These are phyloP conservation scores for Corticium candelabrum DNA, from an alignment of 37 sponge, comb jelly and placozoan genomes.

Conservation along the genomic window DNA sequence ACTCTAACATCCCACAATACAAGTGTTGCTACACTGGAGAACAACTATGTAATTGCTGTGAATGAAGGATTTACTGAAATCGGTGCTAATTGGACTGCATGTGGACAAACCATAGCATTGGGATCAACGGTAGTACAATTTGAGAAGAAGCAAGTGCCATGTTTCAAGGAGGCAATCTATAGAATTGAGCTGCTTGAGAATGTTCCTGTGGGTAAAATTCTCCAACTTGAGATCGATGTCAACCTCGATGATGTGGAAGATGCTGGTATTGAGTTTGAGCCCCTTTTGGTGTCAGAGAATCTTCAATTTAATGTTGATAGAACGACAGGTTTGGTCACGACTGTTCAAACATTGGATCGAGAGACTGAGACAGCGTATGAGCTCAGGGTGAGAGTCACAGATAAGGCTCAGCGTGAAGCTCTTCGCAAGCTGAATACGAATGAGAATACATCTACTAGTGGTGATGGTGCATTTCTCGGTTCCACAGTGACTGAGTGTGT, in stretches of 20 bases:
- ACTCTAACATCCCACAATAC: neutral
- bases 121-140: neutral
- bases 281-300: neutral
- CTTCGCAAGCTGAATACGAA: neutral
- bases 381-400: neutral
- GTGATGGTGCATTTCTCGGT: neutral
- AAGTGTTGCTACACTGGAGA: neutral
- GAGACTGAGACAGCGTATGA: neutral
- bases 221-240: neutral
- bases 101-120: neutral
- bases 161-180: neutral
- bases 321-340: neutral
- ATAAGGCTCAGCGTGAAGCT: neutral
- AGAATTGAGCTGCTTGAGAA: neutral
- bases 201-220: neutral
- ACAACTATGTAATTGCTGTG: neutral
- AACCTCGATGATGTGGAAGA: neutral
- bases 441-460: neutral
- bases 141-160: neutral
- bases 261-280: neutral
- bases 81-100: neutral
- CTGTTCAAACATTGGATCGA: neutral
- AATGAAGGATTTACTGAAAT: neutral
- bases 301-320: neutral
- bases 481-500: neutral